Evolutionary conservation across 2,113 vertebrate genomes (phyloP).

Genomic region (Gracilinanus agilis): DNA sequence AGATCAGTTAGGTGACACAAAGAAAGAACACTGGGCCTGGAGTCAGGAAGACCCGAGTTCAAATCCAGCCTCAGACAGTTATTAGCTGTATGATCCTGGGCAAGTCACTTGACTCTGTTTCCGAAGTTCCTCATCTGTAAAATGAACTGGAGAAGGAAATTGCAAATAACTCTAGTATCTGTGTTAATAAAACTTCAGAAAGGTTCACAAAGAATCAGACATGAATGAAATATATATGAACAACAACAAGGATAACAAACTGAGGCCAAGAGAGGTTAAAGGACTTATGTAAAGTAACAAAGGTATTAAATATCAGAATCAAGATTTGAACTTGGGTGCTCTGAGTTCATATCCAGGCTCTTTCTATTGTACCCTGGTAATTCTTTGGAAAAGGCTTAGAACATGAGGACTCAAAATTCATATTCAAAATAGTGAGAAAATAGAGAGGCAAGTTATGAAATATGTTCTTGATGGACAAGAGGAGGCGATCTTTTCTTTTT

Average conservation of each 20-base stretch:
- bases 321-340: neutral
- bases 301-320: neutral
- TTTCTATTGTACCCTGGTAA: neutral
- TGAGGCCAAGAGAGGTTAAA: neutral
- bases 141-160: too few species aligned
- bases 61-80: too few species aligned
- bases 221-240: too few species aligned
- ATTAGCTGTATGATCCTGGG: too few species aligned
- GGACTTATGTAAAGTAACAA: neutral
- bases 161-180: too few species aligned
- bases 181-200: too few species aligned
- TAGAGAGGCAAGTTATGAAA: neutral
- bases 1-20: too few species aligned
- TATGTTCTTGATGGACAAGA: neutral
- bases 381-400: neutral
- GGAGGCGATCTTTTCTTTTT: neutral
- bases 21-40: too few species aligned
- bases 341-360: neutral
- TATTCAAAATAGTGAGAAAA: slow-evolving; percentile 36
- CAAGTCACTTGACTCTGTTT: too few species aligned
- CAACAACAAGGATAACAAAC: neutral
- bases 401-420: slow-evolving; percentile 32
- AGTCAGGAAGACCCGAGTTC: too few species aligned
- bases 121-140: too few species aligned
- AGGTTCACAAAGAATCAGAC: too few species aligned